Conservation (phyloP, 2,888 invertebrate species). For the Drosophila melanosoma region DNA sequence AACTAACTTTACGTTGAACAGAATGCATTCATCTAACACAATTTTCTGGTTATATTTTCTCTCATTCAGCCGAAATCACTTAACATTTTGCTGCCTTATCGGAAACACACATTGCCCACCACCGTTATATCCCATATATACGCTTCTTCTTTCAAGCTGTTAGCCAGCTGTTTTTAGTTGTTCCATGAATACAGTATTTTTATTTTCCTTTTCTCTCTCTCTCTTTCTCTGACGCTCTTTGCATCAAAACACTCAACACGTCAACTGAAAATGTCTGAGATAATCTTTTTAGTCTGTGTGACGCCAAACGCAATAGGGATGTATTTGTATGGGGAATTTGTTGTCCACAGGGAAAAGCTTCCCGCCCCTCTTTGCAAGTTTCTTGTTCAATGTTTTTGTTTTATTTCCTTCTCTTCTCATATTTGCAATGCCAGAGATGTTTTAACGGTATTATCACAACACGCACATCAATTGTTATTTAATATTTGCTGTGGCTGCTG, state of each 20-base stretch:
- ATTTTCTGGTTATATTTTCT: constrained; percentile 27
- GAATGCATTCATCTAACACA: constrained; percentile 12
- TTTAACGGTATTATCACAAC: constrained; percentile 27
- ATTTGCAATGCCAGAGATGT: constrained; percentile 25
- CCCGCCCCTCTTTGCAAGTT: constrained; percentile 5
- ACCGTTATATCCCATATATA: constrained; percentile 10
- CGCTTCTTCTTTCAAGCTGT: not conserved
- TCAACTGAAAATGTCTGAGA: constrained; percentile 55
- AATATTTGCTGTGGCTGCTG: not conserved
- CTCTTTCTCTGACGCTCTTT: constrained; percentile 31
- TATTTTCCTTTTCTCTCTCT: not conserved
- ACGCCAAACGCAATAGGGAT: constrained; percentile 8
- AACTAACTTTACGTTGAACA: not conserved
- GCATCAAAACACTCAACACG: constrained; percentile 33
- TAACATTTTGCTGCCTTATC: constrained; percentile 38
- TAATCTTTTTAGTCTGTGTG: constrained; percentile 52
- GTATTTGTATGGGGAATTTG: not conserved
- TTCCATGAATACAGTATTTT: constrained; percentile 20
- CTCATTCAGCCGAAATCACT: constrained; percentile 36
- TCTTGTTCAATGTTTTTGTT: constrained; percentile 7
- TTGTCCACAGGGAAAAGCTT: not conserved
- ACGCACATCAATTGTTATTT: constrained; percentile 1
- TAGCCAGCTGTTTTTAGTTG: constrained; percentile 33
- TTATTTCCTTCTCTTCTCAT: not conserved
- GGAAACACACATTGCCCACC: constrained; percentile 42